Evolutionary conservation across 2,888 invertebrate genomes (phyloP), one percentile per base, ranked within the genome.

Genomic region (Tiliacea aurago): DNA sequence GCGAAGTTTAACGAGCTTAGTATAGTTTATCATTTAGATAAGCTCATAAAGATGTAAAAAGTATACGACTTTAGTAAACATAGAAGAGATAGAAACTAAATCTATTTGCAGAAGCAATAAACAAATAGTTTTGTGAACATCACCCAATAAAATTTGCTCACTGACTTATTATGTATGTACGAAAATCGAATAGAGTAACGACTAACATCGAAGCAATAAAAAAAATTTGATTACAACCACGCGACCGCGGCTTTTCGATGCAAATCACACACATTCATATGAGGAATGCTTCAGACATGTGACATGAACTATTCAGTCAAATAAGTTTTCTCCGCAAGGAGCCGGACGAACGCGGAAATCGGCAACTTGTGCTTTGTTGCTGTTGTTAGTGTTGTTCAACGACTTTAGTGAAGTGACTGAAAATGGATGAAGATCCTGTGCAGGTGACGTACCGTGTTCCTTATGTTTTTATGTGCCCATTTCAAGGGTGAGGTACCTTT

Each of bases 251-350:
- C 88, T 83, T 87, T 88, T 79, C 82, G 70, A 91, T 91, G 88
- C 89, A 91, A 91, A 93, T 90, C 86, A 89, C 84, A 85, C 87
- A 78, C 80, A 86, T 89, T 91, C 92, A 91, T 91, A 90, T 90
- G 86, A 86, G 85, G 86, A 87, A 90, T 90, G 89, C 89, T 86
- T 89, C 88, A 88, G 90, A 90, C 91, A 92, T 93, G 88, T 90
- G 89, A 87, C 90, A 88, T 90, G 81, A 90, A 88, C 87, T 85
- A 92, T 89, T 90, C 93, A 92, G 93, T 91, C 91, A 92, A 93
- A 92, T 91, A 92, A 91, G 89, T 87, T 90, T 91, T 90, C 89
- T 90, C 90, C 84, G 65, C 63, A 78, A 86, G 86, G 83, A 85
- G 87, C 83, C 87, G 81, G 89, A 91, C 91, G 90, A 73, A 85